phyloP scores from a whole-genome alignment of 2,797 vertebrate genomes.

The Oryzias sinensis region DNA sequence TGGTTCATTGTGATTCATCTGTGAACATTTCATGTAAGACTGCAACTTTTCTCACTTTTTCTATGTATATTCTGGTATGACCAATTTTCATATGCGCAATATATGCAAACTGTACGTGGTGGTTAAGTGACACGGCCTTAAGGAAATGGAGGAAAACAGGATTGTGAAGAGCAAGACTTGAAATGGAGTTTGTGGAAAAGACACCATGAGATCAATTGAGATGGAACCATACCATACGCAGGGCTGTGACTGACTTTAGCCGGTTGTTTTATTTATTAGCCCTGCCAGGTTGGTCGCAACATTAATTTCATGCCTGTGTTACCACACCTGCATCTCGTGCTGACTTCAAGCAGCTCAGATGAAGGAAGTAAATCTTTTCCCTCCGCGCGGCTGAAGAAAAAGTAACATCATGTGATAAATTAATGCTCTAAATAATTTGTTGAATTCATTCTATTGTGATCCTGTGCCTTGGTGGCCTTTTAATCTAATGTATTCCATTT shows the following conservation, averaged over 20 bases:
- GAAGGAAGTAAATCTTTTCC: constrained; percentile 11
- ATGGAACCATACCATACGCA: constrained; percentile 47
- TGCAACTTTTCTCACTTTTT: too few species aligned
- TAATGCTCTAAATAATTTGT: constrained; percentile 13
- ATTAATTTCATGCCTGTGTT: constrained; percentile 66
- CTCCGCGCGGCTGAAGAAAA: constrained; percentile 4
- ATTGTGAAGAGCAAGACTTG: constrained; percentile 24
- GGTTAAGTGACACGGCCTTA: too few species aligned
- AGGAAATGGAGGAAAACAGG: constrained; percentile 13
- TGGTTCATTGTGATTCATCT: too few species aligned
- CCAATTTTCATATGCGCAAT: too few species aligned
- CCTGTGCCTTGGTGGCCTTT: constrained; percentile 23
- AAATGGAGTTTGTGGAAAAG: constrained; percentile 32
- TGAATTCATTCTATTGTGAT: constrained; percentile 22
- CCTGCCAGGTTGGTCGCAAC: constrained; percentile 58
- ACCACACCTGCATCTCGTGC: constrained; percentile 54
- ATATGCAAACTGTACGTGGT: too few species aligned
- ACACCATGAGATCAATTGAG: constrained; percentile 33
- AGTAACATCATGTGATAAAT: constrained; percentile 6
- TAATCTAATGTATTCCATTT: constrained; percentile 26
- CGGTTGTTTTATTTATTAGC: constrained; percentile 70
- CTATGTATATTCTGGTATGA: too few species aligned
- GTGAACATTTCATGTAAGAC: too few species aligned
- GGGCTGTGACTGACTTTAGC: constrained; percentile 36
- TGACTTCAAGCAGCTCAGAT: constrained; percentile 39